Conservation (phyloP, 2,113 vertebrate genomes). For the Dunckerocampus dactyliophorus region DNA sequence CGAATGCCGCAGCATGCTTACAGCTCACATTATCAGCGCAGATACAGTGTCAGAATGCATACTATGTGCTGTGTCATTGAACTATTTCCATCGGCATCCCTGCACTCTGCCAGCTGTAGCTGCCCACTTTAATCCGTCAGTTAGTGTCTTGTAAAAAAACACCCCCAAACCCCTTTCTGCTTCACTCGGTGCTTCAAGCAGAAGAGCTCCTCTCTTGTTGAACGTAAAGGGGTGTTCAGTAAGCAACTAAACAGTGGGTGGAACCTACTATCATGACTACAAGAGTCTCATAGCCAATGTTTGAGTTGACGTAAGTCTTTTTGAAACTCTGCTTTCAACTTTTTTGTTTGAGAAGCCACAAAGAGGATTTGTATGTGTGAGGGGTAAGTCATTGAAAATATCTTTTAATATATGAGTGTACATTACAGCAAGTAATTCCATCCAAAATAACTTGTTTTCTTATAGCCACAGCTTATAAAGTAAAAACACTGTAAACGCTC, state of each 20-base stretch:
- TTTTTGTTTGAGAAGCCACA: neutral
- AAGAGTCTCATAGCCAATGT: constrained; percentile 5
- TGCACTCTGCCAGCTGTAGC: constrained; percentile 31
- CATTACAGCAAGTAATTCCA: too few species aligned
- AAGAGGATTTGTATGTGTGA: neutral
- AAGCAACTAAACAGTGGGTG: constrained; percentile 34
- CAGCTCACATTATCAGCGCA: constrained; percentile 15
- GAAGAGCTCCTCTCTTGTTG: constrained; percentile 38
- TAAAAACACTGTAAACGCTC: too few species aligned
- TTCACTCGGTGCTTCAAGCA: constrained; percentile 18
- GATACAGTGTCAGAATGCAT: constrained; percentile 23
- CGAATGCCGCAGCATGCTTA: constrained; percentile 5
- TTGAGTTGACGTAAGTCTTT: neutral
- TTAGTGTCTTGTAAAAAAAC: constrained; percentile 51
- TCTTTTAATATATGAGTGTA: too few species aligned
- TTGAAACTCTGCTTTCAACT: constrained; percentile 2
- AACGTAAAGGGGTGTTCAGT: constrained; percentile 50
- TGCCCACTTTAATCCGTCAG: constrained; percentile 28
- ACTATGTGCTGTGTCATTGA: constrained; percentile 44
- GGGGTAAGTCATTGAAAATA: constrained; percentile 29
- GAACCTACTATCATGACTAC: constrained; percentile 19
- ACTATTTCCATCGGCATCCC: constrained; percentile 45
- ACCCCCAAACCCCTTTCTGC: constrained; percentile 2
- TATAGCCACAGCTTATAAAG: too few species aligned
- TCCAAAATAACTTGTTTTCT: too few species aligned